Evolutionary conservation across 2,797 vertebrate species (phyloP).

Genomic region (Cyprinodon diabolis): DNA sequence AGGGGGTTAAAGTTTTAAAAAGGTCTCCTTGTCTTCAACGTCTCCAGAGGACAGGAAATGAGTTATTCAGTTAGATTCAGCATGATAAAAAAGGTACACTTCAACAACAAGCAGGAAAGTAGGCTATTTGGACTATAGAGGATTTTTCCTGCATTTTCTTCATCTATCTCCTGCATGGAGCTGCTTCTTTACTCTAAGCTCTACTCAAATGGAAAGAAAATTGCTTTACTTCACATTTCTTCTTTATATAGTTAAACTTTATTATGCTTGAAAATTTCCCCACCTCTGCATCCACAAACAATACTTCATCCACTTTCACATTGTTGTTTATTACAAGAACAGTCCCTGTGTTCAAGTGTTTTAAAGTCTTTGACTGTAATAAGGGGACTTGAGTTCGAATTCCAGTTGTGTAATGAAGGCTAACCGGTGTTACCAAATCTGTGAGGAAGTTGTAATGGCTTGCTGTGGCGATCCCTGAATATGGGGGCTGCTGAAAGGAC

Average conservation of each 20-base stretch:
- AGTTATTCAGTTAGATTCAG: not conserved
- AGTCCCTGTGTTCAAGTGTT: not conserved
- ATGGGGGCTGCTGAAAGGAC: no score
- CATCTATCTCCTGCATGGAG: not conserved
- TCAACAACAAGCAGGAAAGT: not conserved
- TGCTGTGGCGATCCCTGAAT: no score
- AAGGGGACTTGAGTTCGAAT: no score
- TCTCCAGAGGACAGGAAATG: not conserved
- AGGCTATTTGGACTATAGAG: not conserved
- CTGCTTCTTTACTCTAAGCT: no score
- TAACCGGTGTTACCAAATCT: no score
- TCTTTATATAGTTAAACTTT: no score
- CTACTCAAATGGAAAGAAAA: not conserved
- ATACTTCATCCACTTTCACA: not conserved
- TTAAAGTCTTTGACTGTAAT: no score
- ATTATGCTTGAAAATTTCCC: not conserved
- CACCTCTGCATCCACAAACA: not conserved
- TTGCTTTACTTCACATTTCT: not conserved
- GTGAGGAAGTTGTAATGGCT: no score
- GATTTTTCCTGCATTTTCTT: not conserved
- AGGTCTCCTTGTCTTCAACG: not conserved
- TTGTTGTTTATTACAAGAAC: not conserved
- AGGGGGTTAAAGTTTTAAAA: not conserved
- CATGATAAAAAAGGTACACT: not conserved
- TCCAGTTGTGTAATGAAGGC: no score